These are phyloP conservation scores for Ceraclea dissimilis DNA, from an alignment of 2,888 invertebrate species.

Conservation along the genomic window DNA sequence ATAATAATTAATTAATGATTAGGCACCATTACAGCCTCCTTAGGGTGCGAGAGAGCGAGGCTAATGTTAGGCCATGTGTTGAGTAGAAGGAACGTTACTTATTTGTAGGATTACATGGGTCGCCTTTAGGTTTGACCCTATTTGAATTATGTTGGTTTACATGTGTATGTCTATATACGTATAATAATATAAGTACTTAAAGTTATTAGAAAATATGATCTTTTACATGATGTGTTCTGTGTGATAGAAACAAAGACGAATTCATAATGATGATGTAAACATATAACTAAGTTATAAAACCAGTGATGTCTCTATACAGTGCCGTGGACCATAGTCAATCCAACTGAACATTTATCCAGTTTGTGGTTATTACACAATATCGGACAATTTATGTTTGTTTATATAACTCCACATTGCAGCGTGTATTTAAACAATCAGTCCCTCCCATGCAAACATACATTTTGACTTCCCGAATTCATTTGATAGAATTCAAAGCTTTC, in stretches of 20 bases:
- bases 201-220: no score
- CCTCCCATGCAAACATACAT: neutral
- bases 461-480: neutral
- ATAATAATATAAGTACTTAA: no score
- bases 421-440: no score
- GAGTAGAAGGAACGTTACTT: neutral
- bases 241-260: no score
- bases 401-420: neutral
- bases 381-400: neutral
- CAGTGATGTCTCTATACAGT: no score
- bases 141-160: neutral
- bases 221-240: no score
- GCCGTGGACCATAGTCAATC: neutral
- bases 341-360: neutral
- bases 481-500: slow-evolving; percentile 1
- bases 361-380: neutral
- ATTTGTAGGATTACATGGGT: slow-evolving; percentile 1
- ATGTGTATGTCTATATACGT: no score
- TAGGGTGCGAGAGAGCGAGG: neutral
- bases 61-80: neutral
- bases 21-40: neutral
- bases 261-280: no score
- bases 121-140: neutral
- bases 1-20: slow-evolving; percentile 23
- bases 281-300: no score